Conservation (phyloP, 2,888 invertebrate species). For the Pristionchus fissidentatus region DNA sequence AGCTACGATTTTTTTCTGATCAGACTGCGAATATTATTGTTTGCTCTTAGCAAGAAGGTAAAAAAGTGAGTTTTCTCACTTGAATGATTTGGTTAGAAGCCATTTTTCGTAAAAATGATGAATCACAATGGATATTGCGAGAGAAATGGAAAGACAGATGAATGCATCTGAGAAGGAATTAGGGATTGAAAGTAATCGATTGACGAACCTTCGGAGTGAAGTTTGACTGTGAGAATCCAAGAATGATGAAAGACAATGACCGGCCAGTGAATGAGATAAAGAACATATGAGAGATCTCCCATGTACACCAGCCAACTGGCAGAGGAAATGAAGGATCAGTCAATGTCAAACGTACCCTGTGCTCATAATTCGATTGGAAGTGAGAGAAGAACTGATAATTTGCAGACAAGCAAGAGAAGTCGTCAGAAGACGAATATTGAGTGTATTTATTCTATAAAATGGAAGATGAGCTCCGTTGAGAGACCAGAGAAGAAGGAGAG, state of each 20-base stretch:
- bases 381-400: neutral
- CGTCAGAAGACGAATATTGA: neutral
- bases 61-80: neutral
- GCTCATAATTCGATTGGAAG: neutral
- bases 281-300: conserved; percentile 4
- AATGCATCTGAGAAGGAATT: neutral
- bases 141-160: neutral
- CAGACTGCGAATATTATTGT: neutral
- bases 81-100: neutral
- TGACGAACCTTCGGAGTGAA: neutral
- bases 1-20: neutral
- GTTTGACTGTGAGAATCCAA: neutral
- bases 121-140: neutral
- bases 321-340: no score
- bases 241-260: neutral
- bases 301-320: neutral
- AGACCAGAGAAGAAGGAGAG: neutral
- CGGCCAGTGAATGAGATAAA: conserved; percentile 16
- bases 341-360: no score
- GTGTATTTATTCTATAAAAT: neutral
- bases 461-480: neutral
- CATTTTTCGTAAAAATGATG: neutral
- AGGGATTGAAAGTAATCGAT: neutral
- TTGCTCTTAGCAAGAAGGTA: neutral
- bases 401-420: neutral